Percentiles rank a stretch among this genome's conserved stretches.
Evolutionary conservation across 2,113 vertebrate species (phyloP).

Genomic region (Agapornis roseicollis): DNA sequence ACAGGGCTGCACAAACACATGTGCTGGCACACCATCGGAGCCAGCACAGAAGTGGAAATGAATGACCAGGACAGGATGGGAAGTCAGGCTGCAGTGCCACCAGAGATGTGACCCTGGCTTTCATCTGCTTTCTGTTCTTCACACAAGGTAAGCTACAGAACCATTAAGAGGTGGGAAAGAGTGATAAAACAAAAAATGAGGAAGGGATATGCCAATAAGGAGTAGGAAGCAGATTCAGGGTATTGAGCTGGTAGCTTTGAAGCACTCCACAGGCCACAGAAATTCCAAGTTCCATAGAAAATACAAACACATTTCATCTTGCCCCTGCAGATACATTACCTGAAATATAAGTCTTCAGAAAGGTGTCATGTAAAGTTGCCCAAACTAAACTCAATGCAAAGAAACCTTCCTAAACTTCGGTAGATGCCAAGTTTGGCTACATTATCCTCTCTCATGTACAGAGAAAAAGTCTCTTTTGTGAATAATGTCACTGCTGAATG

Average conservation of each 20-base stretch:
- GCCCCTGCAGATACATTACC: background rate
- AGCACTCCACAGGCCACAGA: background rate
- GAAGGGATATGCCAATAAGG: fast-evolving
- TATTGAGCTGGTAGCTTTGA: background rate
- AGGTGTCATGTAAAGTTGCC: background rate
- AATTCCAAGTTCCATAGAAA: background rate
- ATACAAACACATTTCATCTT: background rate
- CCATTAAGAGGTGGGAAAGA: background rate
- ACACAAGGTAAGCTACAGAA: background rate
- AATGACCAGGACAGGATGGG: background rate
- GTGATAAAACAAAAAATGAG: fast-evolving
- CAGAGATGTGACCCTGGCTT: background rate
- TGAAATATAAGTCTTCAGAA: background rate
- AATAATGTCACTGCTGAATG: background rate
- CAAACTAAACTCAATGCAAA: background rate
- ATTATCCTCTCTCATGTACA: background rate
- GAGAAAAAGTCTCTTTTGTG: background rate
- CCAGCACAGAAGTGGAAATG: background rate
- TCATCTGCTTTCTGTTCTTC: background rate
- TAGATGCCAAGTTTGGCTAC: background rate
- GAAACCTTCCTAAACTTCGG: background rate
- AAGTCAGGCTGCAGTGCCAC: background rate
- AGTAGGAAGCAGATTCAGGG: background rate
- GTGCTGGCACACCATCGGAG: background rate
- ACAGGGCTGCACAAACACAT: background rate